phyloP scores from a whole-genome alignment of 2,113 vertebrate species.

The Hystrix brachyura region DNA sequence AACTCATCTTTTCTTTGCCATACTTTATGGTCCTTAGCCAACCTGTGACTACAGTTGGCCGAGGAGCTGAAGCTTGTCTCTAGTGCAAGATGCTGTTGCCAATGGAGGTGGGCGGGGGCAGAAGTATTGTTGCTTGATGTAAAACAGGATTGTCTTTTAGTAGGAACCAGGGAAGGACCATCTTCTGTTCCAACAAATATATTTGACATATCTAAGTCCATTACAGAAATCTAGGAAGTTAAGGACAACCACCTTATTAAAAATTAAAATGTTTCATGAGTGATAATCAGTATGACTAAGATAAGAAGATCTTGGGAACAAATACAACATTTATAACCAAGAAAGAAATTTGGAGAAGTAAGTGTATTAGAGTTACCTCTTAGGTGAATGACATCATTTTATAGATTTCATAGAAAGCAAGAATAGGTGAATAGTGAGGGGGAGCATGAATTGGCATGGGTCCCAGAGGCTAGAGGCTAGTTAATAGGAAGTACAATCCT shows the following conservation, averaged over 20 bases:
- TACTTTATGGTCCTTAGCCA: neutral
- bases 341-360: neutral
- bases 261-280: slow-evolving; percentile 54
- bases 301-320: slow-evolving; percentile 42
- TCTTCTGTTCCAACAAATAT: neutral
- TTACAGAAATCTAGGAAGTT: slow-evolving; percentile 44
- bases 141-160: neutral
- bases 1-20: neutral
- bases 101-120: neutral
- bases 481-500: neutral
- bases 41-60: neutral
- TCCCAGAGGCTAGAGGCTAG: slow-evolving; percentile 1
- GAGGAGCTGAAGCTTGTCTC: neutral
- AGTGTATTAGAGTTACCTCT: slow-evolving; percentile 38
- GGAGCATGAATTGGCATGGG: neutral
- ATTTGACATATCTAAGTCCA: neutral
- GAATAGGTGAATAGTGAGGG: neutral
- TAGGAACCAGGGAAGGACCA: neutral
- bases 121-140: rapidly evolving
- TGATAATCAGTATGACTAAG: slow-evolving; percentile 11
- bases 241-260: slow-evolving; percentile 53
- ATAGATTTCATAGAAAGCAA: slow-evolving; percentile 34
- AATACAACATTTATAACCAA: slow-evolving; percentile 38
- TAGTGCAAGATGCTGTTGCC: neutral
- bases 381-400: neutral